Evolutionary conservation across 2,888 invertebrate genomes (phyloP).

Genomic region (Saturnia pavonia): DNA sequence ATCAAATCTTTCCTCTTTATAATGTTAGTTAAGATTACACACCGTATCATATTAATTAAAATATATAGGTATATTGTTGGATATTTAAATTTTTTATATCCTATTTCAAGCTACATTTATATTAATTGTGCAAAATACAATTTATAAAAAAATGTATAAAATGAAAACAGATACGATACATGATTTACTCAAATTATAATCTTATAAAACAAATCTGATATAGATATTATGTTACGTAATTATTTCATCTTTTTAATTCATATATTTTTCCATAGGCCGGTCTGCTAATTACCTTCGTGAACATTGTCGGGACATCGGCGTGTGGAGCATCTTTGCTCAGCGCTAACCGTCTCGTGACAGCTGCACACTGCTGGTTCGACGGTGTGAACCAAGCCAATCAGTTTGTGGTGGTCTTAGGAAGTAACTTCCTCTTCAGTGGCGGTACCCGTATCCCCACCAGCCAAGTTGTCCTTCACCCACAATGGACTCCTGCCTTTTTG

Average conservation of each 20-base stretch:
- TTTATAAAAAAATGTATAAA: background rate
- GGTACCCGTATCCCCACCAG: constrained; percentile 50
- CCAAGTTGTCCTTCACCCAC: constrained; percentile 49
- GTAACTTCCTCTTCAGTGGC: constrained; percentile 48
- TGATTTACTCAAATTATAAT: background rate
- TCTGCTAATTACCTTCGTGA: constrained; percentile 48
- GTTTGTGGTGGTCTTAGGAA: constrained; percentile 55
- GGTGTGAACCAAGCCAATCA: constrained; percentile 44
- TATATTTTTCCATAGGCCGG: constrained; percentile 44
- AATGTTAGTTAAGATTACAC: no score
- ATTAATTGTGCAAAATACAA: background rate
- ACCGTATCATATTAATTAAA: no score
- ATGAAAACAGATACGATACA: background rate
- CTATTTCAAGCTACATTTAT: background rate
- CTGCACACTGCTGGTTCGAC: constrained; percentile 64
- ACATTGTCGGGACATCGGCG: constrained; percentile 44
- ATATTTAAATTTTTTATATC: no score
- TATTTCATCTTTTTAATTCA: background rate
- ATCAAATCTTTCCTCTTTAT: no score
- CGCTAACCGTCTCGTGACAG: constrained; percentile 50
- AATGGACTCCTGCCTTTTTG: constrained; percentile 38
- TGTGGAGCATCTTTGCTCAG: constrained; percentile 55
- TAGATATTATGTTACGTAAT: background rate
- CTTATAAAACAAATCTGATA: background rate
- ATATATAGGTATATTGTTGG: no score